Evolutionary conservation across 2,113 vertebrate genomes (phyloP).

Genomic region (Xiphophorus maculatus): DNA sequence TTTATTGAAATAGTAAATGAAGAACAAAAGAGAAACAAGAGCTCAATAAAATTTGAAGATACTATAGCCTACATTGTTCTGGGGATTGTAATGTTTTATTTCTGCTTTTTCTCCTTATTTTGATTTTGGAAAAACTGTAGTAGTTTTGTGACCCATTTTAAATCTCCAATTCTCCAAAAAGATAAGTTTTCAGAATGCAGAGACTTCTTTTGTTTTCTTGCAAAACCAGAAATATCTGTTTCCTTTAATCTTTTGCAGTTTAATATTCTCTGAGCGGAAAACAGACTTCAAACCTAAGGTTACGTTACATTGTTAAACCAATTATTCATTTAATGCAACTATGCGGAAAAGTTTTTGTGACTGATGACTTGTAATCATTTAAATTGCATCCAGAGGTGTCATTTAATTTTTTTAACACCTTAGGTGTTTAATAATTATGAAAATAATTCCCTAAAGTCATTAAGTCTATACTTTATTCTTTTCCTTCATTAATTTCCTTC

Average conservation of each 20-base stretch:
- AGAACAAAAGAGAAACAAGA: background rate
- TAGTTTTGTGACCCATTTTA: background rate
- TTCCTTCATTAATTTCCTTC: background rate
- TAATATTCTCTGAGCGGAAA: too few relatives aligned
- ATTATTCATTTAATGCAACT: too few relatives aligned
- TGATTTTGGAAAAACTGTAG: background rate
- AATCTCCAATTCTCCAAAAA: background rate
- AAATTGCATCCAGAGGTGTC: background rate
- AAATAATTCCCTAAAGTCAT: too few relatives aligned
- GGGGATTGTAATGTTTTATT: background rate
- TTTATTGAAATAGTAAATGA: conserved; percentile 9
- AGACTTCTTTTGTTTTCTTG: too few relatives aligned
- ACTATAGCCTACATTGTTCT: background rate
- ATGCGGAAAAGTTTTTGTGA: background rate
- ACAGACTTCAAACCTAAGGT: too few relatives aligned
- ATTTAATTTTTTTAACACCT: background rate
- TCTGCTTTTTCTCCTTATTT: too few relatives aligned
- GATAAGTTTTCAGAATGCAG: background rate
- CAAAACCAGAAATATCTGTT: too few relatives aligned
- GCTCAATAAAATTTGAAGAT: background rate
- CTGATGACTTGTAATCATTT: background rate
- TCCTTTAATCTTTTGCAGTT: too few relatives aligned
- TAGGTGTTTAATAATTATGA: background rate
- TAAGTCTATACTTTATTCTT: background rate
- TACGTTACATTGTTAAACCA: too few relatives aligned